A percentile compares a stretch with the other conserved stretches of the same genome.
phyloP scores from a whole-genome alignment of 2,888 invertebrate genomes.

The Rhamnusium bicolor region DNA sequence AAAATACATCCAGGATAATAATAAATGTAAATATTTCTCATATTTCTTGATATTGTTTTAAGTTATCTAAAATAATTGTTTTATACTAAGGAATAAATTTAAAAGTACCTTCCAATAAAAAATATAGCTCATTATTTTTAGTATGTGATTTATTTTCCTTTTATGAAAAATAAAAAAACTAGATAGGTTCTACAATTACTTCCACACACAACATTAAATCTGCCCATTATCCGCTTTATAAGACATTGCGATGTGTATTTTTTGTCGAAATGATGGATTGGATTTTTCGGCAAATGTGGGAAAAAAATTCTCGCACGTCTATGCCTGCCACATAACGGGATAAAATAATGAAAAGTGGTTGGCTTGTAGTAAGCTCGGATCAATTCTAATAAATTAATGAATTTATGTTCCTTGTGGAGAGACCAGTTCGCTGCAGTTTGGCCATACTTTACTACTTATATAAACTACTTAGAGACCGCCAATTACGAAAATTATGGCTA shows the following conservation, averaged over 20 bases:
- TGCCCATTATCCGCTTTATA: slow-evolving; percentile 1
- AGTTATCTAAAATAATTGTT: no score
- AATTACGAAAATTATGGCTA: slow-evolving; percentile 9
- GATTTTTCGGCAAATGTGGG: background rate
- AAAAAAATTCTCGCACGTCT: background rate
- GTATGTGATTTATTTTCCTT: background rate
- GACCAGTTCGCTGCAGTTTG: background rate
- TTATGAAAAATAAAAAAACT: background rate
- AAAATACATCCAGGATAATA: no score
- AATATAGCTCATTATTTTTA: background rate
- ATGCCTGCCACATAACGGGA: background rate
- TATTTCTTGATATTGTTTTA: no score
- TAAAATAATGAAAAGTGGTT: background rate
- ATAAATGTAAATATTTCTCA: no score
- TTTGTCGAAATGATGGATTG: slow-evolving; percentile 26
- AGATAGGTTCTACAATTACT: background rate
- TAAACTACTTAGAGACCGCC: background rate
- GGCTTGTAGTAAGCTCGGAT: background rate
- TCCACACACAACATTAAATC: slow-evolving; percentile 4
- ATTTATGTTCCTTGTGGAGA: background rate
- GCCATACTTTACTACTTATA: background rate
- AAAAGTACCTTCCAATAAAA: no score
- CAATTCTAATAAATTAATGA: slow-evolving; percentile 13
- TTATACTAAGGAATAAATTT: no score
- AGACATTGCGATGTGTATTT: slow-evolving; percentile 5